Conservation (phyloP, 2,888 invertebrate genomes). For the Athalia cordata region DNA sequence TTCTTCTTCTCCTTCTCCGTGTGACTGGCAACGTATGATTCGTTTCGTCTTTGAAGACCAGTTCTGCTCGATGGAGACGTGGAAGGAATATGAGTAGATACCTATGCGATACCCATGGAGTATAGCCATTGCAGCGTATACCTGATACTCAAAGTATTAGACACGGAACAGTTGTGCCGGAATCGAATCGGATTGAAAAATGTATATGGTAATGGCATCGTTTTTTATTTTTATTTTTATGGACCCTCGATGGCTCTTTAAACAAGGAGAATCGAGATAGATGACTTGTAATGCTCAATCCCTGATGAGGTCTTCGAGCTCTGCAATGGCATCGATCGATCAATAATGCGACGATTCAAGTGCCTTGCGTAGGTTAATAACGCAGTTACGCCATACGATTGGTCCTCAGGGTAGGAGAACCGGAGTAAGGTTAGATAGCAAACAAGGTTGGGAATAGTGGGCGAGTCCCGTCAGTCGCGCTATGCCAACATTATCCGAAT, state of each 20-base stretch:
- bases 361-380: constrained; percentile 35
- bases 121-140: not conserved
- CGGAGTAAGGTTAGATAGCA: constrained; percentile 34
- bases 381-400: constrained; percentile 30
- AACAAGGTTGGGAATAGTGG: constrained; percentile 35
- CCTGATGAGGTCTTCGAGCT: constrained; percentile 24
- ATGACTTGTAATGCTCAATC: constrained; percentile 24
- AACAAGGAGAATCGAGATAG: constrained; percentile 30
- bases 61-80: not conserved
- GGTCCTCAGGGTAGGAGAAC: constrained; percentile 28
- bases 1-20: not conserved
- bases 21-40: constrained; percentile 8
- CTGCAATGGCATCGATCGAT: constrained; percentile 5
- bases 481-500: constrained; percentile 42
- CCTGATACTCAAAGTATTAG: not conserved
- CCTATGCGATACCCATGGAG: too few relatives aligned
- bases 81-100: constrained; percentile 4
- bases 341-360: constrained; percentile 36
- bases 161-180: not conserved
- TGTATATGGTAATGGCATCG: not conserved
- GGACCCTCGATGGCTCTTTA: not conserved
- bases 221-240: not conserved
- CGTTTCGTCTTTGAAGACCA: not conserved
- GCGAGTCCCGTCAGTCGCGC: constrained; percentile 36
- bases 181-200: not conserved